Conservation (phyloP, 2,797 vertebrate species). For the Tragelaphus oryx region DNA sequence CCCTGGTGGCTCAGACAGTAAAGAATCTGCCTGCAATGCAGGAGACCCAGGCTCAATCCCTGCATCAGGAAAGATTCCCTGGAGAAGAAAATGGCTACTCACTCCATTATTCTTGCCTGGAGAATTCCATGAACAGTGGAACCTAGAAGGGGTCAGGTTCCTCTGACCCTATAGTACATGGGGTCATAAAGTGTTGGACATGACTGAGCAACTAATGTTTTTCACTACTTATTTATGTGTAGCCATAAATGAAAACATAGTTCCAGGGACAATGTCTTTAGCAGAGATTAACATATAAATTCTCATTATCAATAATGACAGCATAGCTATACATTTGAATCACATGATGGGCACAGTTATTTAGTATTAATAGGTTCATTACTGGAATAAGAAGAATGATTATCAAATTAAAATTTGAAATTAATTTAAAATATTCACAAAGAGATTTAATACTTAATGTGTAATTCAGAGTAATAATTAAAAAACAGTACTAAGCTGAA, state of each 20-base stretch:
- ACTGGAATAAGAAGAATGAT: background rate
- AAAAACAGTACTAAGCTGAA: background rate
- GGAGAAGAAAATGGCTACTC: background rate
- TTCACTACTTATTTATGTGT: slow-evolving; percentile 4
- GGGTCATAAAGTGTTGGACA: background rate
- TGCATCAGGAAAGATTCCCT: background rate
- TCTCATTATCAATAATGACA: background rate
- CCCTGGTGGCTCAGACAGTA: background rate
- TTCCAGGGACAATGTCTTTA: slow-evolving; percentile 25
- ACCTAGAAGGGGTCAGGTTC: background rate
- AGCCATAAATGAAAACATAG: background rate
- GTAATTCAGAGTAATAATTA: background rate
- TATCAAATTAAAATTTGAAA: slow-evolving; percentile 16
- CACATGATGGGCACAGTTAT: slow-evolving; percentile 18
- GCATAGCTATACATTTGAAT: slow-evolving; percentile 47
- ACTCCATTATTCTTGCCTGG: background rate
- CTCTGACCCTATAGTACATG: background rate
- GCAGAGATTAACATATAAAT: slow-evolving; percentile 52
- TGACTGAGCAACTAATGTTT: background rate
- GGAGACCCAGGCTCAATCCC: background rate
- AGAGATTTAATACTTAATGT: background rate
- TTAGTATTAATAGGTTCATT: background rate
- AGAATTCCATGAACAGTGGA: background rate
- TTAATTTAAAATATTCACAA: background rate
- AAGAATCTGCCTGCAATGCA: background rate